Percentiles rank a stretch among this genome's conserved stretches.
phyloP scores from a whole-genome alignment of 2,113 vertebrate species.

The Tinamus guttatus region DNA sequence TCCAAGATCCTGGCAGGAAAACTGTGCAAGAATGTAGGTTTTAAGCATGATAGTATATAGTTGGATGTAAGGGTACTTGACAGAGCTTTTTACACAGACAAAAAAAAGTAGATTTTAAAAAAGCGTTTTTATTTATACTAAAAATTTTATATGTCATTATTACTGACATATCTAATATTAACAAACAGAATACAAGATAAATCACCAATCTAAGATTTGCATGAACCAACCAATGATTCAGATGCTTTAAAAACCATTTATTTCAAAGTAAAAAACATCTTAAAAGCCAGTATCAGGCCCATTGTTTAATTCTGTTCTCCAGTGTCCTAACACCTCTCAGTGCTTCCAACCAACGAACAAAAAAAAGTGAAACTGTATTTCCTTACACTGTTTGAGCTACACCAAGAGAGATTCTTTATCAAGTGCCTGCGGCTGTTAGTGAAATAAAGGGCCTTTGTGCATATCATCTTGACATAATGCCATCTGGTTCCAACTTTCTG shows the following conservation, averaged over 20 bases:
- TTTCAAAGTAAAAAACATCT: neutral
- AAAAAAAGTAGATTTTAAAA: neutral
- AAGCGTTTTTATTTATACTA: neutral
- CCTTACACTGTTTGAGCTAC: neutral
- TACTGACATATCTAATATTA: neutral
- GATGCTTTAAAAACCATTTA: neutral
- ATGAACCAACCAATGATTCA: neutral
- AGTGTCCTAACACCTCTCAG: neutral
- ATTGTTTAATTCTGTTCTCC: neutral
- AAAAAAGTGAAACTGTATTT: neutral
- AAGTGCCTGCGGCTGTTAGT: neutral
- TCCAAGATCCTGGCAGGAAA: neutral
- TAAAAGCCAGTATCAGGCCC: neutral
- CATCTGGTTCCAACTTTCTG: neutral
- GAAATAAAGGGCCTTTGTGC: neutral
- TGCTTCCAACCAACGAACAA: neutral
- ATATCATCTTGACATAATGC: neutral
- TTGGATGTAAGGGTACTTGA: neutral
- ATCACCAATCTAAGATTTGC: neutral
- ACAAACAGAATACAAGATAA: neutral
- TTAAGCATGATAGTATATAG: neutral
- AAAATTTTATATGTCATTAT: neutral
- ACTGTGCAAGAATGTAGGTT: neutral
- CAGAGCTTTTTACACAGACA: neutral
- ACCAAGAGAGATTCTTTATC: neutral